Evolutionary conservation across 2,797 vertebrate genomes (phyloP).

Genomic region (Cottoperca gobio): DNA sequence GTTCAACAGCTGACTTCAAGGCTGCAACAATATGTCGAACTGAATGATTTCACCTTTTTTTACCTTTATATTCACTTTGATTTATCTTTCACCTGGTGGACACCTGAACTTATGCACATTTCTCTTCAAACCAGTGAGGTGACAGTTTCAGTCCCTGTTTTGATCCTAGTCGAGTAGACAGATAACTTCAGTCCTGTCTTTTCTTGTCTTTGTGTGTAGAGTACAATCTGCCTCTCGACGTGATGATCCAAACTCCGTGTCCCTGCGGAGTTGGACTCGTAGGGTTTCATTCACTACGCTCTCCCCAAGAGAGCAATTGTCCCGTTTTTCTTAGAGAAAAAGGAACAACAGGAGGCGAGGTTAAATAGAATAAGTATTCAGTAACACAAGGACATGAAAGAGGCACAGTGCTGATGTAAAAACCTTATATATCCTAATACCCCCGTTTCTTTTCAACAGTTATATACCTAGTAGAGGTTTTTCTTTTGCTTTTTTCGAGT

Average conservation of each 20-base stretch:
- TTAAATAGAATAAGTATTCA: constrained; percentile 27
- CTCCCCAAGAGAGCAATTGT: constrained; percentile 36
- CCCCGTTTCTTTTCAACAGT: background rate
- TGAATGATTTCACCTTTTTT: constrained; percentile 15
- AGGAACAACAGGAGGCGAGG: constrained; percentile 18
- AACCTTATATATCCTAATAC: background rate
- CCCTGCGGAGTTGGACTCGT: constrained; percentile 37
- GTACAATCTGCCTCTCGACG: constrained; percentile 28
- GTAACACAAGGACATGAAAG: background rate
- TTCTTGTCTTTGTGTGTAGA: constrained; percentile 5
- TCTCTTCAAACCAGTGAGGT: constrained; percentile 12
- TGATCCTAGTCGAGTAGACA: constrained; percentile 25
- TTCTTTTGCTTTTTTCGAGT: background rate
- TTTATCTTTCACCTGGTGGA: constrained; percentile 33
- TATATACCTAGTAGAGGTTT: background rate
- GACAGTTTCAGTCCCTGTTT: constrained; percentile 32
- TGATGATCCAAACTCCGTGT: constrained; percentile 37
- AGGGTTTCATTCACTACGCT: background rate
- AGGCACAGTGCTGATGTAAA: background rate
- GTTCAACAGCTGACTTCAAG: constrained; percentile 12
- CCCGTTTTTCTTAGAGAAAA: background rate
- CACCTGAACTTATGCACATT: constrained; percentile 44
- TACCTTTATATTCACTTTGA: constrained; percentile 23
- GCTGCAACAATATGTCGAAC: constrained; percentile 9
- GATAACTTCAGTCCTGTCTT: constrained; percentile 7